Percentiles rank a stretch among this genome's conserved stretches.
phyloP scores from a whole-genome alignment of 2,113 vertebrate species.

The Toxostoma redivivum region DNA sequence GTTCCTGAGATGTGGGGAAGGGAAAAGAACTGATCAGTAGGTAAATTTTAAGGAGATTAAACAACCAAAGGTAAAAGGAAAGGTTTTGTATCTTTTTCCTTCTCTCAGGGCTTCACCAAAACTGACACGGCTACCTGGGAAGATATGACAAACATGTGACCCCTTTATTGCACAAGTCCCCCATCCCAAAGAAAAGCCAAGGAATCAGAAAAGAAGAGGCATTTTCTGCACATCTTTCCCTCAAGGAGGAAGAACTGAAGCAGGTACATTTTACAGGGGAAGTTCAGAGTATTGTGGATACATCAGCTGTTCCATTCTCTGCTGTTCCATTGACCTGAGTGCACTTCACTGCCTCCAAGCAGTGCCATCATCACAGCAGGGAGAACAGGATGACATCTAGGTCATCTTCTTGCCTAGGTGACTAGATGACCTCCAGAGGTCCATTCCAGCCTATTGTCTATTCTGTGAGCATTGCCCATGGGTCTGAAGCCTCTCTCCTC shows the following conservation, averaged over 20 bases:
- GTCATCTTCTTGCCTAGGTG: background rate
- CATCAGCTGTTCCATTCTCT: background rate
- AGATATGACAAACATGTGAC: background rate
- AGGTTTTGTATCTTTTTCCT: background rate
- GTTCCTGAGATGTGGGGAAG: background rate
- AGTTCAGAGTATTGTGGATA: background rate
- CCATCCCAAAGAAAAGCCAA: background rate
- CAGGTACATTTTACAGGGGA: background rate
- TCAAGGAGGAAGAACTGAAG: background rate
- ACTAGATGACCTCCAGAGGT: background rate
- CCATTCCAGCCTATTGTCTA: background rate
- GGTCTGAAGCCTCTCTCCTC: background rate
- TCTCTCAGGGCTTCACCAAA: background rate
- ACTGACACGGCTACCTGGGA: background rate
- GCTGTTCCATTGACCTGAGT: background rate
- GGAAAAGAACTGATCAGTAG: background rate
- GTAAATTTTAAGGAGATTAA: background rate
- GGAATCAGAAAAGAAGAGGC: fast-evolving
- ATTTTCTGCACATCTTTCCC: background rate
- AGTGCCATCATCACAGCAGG: background rate
- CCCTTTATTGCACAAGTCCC: background rate
- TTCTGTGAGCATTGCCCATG: background rate
- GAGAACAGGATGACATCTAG: background rate
- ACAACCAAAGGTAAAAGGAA: background rate
- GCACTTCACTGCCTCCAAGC: fast-evolving